phyloP scores from a whole-genome alignment of 1,140 invertebrate genomes.

The Pseudomyrmex cubaensis region DNA sequence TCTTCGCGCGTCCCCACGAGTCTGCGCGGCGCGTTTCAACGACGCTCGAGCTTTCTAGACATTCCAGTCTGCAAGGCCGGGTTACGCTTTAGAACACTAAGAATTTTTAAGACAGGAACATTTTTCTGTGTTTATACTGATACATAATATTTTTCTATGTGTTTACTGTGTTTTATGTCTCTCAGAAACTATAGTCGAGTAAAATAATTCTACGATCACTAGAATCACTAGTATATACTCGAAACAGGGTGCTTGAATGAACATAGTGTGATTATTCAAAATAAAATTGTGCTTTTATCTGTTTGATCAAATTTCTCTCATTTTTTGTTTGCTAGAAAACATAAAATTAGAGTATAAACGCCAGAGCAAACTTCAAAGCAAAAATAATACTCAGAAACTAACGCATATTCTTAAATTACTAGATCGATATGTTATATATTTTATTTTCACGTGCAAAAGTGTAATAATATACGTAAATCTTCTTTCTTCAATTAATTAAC shows the following conservation, averaged over 20 bases:
- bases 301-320: neutral
- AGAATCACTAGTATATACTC: no score
- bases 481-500: no score
- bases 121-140: neutral
- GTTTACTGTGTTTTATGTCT: no score
- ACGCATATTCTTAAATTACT: no score
- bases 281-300: no score
- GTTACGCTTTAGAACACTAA: constrained; percentile 55
- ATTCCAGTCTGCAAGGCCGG: constrained; percentile 63
- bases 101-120: neutral
- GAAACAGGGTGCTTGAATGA: no score
- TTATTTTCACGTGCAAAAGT: neutral
- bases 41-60: constrained; percentile 65
- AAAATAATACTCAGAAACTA: neutral
- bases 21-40: constrained; percentile 70
- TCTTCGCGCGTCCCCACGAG: constrained; percentile 70
- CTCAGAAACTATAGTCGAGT: no score
- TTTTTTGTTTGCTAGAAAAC: neutral
- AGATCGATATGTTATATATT: no score
- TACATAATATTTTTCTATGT: neutral
- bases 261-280: no score
- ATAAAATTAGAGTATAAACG: no score
- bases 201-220: no score
- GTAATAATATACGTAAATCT: no score
- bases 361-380: neutral